Conservation (phyloP, 2,888 invertebrate species). For the Anthrax anthrax region DNA sequence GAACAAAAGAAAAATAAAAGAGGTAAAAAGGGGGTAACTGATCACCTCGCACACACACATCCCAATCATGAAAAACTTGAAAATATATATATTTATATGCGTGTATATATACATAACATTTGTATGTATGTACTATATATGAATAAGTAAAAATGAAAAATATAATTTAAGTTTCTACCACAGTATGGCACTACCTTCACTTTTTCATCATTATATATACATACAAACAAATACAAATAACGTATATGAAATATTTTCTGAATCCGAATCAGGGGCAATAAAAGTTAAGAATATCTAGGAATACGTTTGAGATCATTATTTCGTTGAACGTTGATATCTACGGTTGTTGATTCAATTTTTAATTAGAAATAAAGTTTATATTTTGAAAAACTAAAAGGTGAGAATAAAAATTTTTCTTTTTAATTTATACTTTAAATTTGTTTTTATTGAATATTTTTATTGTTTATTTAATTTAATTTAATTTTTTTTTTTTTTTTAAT, state of each 20-base stretch:
- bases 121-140: no score
- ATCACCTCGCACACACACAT: no score
- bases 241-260: no score
- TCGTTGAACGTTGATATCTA: conserved; percentile 35
- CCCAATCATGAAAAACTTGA: no score
- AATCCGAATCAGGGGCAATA: conserved; percentile 2
- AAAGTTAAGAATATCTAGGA: conserved; percentile 15
- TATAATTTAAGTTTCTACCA: not conserved
- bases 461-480: not conserved
- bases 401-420: conserved; percentile 1
- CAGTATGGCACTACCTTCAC: conserved; percentile 3
- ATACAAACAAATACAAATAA: no score
- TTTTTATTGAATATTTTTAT: not conserved
- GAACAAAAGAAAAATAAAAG: no score
- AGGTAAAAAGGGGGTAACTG: no score
- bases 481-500: not conserved
- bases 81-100: no score
- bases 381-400: not conserved
- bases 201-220: not conserved
- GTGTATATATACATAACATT: no score
- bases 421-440: not conserved
- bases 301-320: conserved; percentile 32
- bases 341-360: conserved; percentile 28
- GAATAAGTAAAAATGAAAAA: no score
- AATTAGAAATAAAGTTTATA: conserved; percentile 7